These are phyloP conservation scores for Brachypteracias leptosomus DNA, from an alignment of 2,113 vertebrate genomes.

Conservation along the genomic window DNA sequence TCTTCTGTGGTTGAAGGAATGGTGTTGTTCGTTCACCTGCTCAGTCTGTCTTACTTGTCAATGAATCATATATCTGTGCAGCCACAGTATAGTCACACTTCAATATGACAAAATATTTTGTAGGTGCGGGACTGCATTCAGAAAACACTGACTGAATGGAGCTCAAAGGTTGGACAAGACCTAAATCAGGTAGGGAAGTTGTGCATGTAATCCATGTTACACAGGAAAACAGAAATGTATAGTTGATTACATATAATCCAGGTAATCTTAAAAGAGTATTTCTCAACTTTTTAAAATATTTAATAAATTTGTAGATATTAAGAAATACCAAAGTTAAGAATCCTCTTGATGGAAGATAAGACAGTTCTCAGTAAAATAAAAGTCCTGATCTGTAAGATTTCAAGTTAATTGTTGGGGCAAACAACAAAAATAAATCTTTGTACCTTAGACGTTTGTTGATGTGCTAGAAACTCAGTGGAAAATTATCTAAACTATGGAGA, in stretches of 20 bases:
- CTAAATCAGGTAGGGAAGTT: constrained; percentile 71
- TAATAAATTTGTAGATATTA: not conserved
- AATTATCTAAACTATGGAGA: not conserved
- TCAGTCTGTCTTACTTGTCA: not conserved
- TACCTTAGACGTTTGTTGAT: not conserved
- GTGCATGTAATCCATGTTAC: not conserved
- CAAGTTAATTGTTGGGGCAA: not conserved
- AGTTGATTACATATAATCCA: not conserved
- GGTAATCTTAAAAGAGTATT: not conserved
- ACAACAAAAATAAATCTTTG: not conserved
- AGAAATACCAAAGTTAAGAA: not conserved
- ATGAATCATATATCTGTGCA: not conserved
- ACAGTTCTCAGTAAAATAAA: not conserved
- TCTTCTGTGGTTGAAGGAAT: not conserved
- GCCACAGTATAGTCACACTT: not conserved
- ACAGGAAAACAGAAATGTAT: not conserved
- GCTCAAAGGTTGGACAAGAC: constrained; percentile 74
- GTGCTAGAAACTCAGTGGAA: not conserved
- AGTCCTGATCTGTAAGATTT: not conserved
- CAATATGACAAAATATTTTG: constrained; percentile 12
- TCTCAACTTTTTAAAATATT: not conserved
- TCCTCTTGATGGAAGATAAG: not conserved
- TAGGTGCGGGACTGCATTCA: constrained; percentile 96
- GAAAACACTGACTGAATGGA: constrained; percentile 91
- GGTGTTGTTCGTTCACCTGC: not conserved